These are phyloP conservation scores for Elysia crispata DNA, from an alignment of 2,888 invertebrate species.

Conservation along the genomic window DNA sequence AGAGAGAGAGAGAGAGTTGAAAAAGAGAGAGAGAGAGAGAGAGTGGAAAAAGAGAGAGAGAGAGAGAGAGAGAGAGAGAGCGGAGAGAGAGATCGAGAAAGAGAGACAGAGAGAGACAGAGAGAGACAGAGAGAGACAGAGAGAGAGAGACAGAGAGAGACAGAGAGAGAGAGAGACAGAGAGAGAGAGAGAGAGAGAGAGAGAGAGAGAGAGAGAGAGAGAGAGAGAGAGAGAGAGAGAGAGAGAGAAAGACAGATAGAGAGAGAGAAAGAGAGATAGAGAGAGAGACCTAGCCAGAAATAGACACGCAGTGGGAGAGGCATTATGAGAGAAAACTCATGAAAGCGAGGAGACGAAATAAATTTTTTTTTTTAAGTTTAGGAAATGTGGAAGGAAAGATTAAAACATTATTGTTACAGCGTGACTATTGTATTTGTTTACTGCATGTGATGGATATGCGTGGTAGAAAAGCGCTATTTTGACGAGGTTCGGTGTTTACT, in stretches of 20 bases:
- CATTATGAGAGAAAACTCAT: too few species aligned
- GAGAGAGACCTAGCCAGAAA: too few species aligned
- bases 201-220: not conserved
- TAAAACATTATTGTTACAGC: too few species aligned
- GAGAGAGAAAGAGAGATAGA: conserved; percentile 1
- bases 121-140: not conserved
- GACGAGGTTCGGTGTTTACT: too few species aligned
- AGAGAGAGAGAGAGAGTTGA: conserved; percentile 1
- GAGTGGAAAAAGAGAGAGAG: not conserved
- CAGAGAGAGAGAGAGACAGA: not conserved
- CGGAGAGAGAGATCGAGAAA: not conserved
- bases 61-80: not conserved
- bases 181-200: not conserved
- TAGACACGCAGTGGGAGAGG: too few species aligned
- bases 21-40: too few species aligned
- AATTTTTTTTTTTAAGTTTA: too few species aligned
- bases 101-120: not conserved
- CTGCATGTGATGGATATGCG: too few species aligned
- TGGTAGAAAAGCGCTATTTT: too few species aligned
- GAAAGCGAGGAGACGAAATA: too few species aligned
- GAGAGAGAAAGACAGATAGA: not conserved
- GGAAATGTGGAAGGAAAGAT: too few species aligned
- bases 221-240: not conserved
- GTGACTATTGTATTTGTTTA: too few species aligned
- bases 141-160: not conserved